Conservation (phyloP, 2,888 invertebrate species). For the Volucella zonaria region DNA sequence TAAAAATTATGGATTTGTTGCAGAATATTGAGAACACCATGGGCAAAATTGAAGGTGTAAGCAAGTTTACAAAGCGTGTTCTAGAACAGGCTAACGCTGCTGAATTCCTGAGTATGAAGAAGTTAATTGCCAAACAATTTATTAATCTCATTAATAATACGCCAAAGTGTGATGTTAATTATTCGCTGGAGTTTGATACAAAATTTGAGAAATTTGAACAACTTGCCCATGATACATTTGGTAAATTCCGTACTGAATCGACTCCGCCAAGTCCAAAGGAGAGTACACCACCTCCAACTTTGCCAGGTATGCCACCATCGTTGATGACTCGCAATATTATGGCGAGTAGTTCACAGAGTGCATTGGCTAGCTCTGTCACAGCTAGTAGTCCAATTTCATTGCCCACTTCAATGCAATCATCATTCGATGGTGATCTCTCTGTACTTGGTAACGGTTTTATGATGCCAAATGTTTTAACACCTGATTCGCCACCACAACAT, state of each 20-base stretch:
- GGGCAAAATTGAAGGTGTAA: slow-evolving; percentile 93
- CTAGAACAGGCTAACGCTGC: slow-evolving; percentile 92
- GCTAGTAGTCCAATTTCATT: slow-evolving; percentile 88
- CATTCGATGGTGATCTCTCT: slow-evolving; percentile 89
- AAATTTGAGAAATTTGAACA: slow-evolving; percentile 91
- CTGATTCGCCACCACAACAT: slow-evolving; percentile 83
- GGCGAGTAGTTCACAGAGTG: slow-evolving; percentile 78
- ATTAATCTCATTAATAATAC: slow-evolving; percentile 90
- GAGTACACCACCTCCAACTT: slow-evolving; percentile 83
- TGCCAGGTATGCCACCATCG: slow-evolving; percentile 84
- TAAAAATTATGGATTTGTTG: slow-evolving; percentile 94
- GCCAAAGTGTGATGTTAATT: slow-evolving; percentile 91
- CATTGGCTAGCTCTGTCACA: slow-evolving; percentile 80
- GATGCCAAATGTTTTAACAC: slow-evolving; percentile 80
- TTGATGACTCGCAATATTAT: slow-evolving; percentile 76
- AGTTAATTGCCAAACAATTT: slow-evolving; percentile 90
- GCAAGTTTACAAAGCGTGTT: slow-evolving; percentile 91
- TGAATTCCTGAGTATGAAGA: slow-evolving; percentile 92
- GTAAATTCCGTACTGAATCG: slow-evolving; percentile 88
- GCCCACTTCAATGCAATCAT: slow-evolving; percentile 88
- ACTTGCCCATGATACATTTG: slow-evolving; percentile 88
- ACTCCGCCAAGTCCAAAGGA: slow-evolving; percentile 82
- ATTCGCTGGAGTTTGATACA: slow-evolving; percentile 91
- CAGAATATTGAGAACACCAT: slow-evolving; percentile 92
- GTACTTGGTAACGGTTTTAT: slow-evolving; percentile 83